phyloP scores from a whole-genome alignment of 2,888 invertebrate genomes.

The Graphium colonna region DNA sequence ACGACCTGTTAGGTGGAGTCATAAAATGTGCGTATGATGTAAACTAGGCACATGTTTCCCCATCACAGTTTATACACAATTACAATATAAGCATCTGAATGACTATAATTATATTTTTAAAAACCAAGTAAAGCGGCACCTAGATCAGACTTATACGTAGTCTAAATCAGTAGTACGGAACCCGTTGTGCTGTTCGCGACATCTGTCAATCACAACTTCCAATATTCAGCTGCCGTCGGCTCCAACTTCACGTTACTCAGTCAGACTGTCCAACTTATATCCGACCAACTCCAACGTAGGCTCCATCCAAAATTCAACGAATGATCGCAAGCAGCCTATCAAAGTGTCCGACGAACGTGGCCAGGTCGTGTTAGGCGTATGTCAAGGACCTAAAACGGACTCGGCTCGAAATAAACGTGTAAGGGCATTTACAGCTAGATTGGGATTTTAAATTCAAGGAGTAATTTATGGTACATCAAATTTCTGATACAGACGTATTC shows the following conservation, averaged over 20 bases:
- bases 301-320: conserved; percentile 63
- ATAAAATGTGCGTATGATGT: no score
- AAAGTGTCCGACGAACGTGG: conserved; percentile 49
- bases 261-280: conserved; percentile 53
- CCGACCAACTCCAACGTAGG: conserved; percentile 55
- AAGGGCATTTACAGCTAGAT: conserved; percentile 36
- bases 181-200: conserved; percentile 18
- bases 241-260: conserved; percentile 47
- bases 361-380: conserved; percentile 42
- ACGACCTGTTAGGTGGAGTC: no score
- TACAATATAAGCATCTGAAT: neutral
- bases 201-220: conserved; percentile 28
- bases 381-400: conserved; percentile 47
- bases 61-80: no score
- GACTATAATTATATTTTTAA: neutral
- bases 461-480: no score
- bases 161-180: conserved; percentile 8
- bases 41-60: no score
- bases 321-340: conserved; percentile 53
- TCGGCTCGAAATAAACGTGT: conserved; percentile 44
- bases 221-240: conserved; percentile 33
- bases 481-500: no score
- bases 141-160: neutral
- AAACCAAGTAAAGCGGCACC: no score
- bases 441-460: no score